Conservation (phyloP, 1,140 invertebrate species). For the Lepidurus couesii region DNA sequence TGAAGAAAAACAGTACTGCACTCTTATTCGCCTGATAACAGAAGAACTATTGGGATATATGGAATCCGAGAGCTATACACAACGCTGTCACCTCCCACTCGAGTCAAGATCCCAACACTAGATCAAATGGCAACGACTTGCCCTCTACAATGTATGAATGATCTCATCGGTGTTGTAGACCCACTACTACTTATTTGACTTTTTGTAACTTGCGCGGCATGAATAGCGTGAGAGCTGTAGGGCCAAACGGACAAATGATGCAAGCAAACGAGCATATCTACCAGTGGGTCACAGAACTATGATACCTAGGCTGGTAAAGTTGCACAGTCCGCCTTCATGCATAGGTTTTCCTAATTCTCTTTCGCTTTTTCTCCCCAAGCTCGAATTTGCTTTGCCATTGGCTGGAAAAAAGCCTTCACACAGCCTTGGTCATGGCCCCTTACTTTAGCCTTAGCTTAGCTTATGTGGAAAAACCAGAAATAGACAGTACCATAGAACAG, state of each 20-base stretch:
- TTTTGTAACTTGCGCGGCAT: too few species aligned
- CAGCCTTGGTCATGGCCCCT: not conserved
- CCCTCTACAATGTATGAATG: slow-evolving; percentile 14
- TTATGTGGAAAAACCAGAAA: not conserved
- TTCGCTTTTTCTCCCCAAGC: not conserved
- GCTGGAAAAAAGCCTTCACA: not conserved
- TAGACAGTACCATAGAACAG: not conserved
- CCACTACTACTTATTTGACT: too few species aligned
- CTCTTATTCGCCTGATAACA: too few species aligned
- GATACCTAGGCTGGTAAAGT: too few species aligned
- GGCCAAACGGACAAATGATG: too few species aligned
- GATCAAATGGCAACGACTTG: slow-evolving; percentile 10
- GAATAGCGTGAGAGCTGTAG: too few species aligned
- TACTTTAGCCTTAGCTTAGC: not conserved
- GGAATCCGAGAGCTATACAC: not conserved
- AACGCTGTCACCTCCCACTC: not conserved
- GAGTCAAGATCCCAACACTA: not conserved
- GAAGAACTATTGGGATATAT: not conserved
- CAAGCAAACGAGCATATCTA: too few species aligned
- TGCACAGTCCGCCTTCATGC: not conserved
- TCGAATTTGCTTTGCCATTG: not conserved
- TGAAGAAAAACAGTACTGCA: too few species aligned
- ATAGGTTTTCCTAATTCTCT: not conserved
- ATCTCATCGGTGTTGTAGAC: not conserved
- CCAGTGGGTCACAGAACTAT: too few species aligned